A percentile compares a stretch with the other conserved stretches of the same genome.
Evolutionary conservation across 2,113 vertebrate genomes (phyloP).

Genomic region (Pyrgilauda ruficollis): DNA sequence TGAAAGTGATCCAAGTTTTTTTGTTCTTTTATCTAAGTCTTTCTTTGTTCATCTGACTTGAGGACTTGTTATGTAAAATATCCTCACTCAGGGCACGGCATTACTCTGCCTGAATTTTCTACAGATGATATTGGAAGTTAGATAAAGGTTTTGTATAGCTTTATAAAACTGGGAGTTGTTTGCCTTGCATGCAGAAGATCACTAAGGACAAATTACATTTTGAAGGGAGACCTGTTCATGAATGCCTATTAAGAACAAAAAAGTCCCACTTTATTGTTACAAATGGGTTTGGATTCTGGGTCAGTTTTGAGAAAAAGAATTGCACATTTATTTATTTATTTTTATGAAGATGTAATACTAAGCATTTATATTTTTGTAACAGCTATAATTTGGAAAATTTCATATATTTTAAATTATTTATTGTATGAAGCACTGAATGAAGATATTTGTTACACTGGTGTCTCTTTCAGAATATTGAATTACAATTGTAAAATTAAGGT

Average conservation of each 20-base stretch:
- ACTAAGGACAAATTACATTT: background rate
- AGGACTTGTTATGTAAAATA: background rate
- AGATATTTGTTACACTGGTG: background rate
- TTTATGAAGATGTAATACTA: background rate
- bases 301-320: background rate
- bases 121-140: background rate
- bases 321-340: background rate
- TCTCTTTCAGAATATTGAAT: constrained; percentile 26
- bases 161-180: background rate
- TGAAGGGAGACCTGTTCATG: background rate
- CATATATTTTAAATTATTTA: background rate
- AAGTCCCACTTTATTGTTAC: background rate
- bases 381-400: background rate
- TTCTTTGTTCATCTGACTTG: background rate
- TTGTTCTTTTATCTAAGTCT: background rate
- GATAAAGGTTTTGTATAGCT: background rate
- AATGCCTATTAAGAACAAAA: background rate
- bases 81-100: background rate
- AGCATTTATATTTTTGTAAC: background rate
- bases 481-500: constrained; percentile 19
- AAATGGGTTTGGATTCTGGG: background rate
- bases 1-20: background rate
- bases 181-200: background rate
- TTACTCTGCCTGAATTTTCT: background rate
- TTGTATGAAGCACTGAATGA: background rate